Conservation (phyloP, 2,888 invertebrate species). For the Ellobium chinense region DNA sequence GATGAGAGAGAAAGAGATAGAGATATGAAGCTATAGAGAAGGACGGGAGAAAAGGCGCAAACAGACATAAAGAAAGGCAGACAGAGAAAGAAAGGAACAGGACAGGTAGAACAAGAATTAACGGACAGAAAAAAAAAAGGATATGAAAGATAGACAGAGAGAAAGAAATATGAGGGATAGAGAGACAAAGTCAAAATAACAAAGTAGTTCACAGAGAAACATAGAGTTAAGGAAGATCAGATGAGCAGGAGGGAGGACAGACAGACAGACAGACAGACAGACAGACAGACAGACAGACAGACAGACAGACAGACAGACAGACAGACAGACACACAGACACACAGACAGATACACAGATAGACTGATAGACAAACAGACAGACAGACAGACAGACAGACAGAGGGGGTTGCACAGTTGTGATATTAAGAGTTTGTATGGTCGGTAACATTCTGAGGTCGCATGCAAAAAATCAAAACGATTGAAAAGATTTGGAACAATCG, state of each 20-base stretch:
- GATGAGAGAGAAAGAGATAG: conserved; percentile 27
- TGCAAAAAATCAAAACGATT: too few relatives aligned
- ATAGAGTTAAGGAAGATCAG: conserved; percentile 1
- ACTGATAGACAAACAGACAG: conserved; percentile 19
- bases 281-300: conserved; percentile 38
- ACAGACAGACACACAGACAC: conserved; percentile 31
- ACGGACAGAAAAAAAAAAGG: too few relatives aligned
- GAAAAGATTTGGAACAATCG: too few relatives aligned
- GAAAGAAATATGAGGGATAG: too few relatives aligned
- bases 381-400: conserved; percentile 31
- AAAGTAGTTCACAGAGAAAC: neutral
- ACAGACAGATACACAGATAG: conserved; percentile 37
- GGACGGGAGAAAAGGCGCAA: neutral
- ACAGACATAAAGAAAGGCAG: conserved; percentile 11
- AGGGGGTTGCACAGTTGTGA: too few relatives aligned
- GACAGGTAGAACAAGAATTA: conserved; percentile 31
- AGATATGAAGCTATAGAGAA: conserved; percentile 25
- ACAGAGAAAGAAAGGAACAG: neutral
- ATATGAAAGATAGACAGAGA: too few relatives aligned
- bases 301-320: conserved; percentile 20
- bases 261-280: conserved; percentile 36
- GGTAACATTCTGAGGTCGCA: too few relatives aligned
- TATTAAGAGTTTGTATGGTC: too few relatives aligned
- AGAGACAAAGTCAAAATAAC: too few relatives aligned
- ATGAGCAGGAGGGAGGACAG: conserved; percentile 18